Evolutionary conservation across 1,140 invertebrate genomes (phyloP), one percentile per base, ranked within the genome.

Genomic region (Potamilus streckersoni): DNA sequence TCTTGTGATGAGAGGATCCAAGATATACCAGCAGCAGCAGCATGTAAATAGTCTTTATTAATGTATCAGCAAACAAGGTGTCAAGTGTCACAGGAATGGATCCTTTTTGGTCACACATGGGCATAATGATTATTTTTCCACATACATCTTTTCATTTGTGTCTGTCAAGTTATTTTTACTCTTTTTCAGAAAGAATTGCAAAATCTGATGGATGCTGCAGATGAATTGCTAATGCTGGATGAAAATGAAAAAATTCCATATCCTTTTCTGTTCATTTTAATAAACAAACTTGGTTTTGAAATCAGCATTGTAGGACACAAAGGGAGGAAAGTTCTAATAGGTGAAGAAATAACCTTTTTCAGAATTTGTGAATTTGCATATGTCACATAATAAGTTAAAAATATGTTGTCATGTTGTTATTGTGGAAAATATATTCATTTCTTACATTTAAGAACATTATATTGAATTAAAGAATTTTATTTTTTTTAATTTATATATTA

Each of bases 151-250:
- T 60, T 65, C 6, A 19, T 65, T 71, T 20, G 62, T 19, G 58
- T 59, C 56, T 17, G 15, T 61, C 49, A 17, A 49, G 68, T 49
- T 67, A 66, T 61, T 56, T 73, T 68, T 76, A 74, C 57, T 71
- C n/a, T 72, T 71, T 80, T 82, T 15, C 77, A 90, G 93, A 96
- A 96, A 89, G 94, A 97, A 84, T 91, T 98, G 59, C 95, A 97
- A 86, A 98, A 96, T 90, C 90, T 98, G 20, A 95, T 97, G 90
- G 96, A 98, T 92, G 97, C 96, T 20, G 93, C 93, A 67, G 95
- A 97, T 80, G 97, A 98, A 91, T 91, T 98, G 60, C 89, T 94
- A 74, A 90, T 98, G 64, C 89, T 93, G 72, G 93, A 95, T 83
- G 93, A 95, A 27, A 94, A 95, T 23, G 92, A 93, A 14, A 71